These are phyloP conservation scores for Muschampia plurimacula DNA, from an alignment of 2,888 invertebrate genomes.

Conservation along the genomic window DNA sequence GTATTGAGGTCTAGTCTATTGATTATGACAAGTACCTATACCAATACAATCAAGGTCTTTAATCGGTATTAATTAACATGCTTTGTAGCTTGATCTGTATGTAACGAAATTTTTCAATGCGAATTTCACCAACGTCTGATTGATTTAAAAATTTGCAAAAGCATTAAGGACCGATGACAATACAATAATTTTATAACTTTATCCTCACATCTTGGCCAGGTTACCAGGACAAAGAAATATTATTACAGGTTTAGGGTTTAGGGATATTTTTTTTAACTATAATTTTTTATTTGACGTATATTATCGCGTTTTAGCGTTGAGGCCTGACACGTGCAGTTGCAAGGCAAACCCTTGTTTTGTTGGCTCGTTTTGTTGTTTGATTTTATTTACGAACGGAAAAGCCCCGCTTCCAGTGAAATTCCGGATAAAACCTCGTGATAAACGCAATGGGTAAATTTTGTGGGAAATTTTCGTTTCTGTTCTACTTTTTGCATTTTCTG, in stretches of 20 bases:
- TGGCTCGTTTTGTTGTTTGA: neutral
- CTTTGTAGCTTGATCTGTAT: no score
- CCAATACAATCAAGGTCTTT: neutral
- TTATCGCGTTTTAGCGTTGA: slow-evolving; percentile 8
- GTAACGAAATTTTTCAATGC: no score
- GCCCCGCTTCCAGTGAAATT: slow-evolving; percentile 17
- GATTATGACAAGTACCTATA: neutral
- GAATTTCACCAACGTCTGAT: no score
- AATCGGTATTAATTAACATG: no score
- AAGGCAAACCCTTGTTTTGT: neutral
- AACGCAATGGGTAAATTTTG: slow-evolving; percentile 16
- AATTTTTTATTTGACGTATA: neutral
- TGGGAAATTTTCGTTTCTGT: slow-evolving; percentile 18
- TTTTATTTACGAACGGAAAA: slow-evolving; percentile 17
- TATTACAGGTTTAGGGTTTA: no score
- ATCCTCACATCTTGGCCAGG: no score
- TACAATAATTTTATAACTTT: no score
- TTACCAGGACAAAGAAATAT: no score
- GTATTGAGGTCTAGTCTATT: neutral
- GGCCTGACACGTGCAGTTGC: neutral
- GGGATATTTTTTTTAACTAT: no score
- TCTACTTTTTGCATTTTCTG: slow-evolving; percentile 2
- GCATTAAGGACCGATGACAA: no score
- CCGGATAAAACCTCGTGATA: slow-evolving; percentile 8
- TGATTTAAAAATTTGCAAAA: no score